Percentiles rank a stretch among this genome's conserved stretches.
phyloP scores from a whole-genome alignment of 1,140 invertebrate genomes.

The Drosophila sechellia region DNA sequence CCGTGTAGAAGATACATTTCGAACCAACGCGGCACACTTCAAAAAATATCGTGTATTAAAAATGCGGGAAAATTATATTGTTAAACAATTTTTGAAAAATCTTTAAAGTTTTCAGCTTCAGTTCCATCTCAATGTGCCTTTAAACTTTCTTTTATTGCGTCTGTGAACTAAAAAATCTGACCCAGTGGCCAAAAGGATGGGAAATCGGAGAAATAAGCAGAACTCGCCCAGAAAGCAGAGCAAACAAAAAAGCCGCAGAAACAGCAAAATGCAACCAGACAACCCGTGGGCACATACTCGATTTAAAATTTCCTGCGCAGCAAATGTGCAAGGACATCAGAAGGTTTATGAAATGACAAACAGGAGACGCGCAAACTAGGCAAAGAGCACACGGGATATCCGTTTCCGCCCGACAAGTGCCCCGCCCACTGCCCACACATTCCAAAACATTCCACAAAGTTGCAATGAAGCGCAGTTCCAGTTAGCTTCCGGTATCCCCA shows the following conservation, averaged over 20 bases:
- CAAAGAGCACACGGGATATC: conserved; percentile 77
- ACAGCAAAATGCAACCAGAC: conserved; percentile 9
- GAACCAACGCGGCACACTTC: conserved; percentile 6
- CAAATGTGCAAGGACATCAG: conserved; percentile 51
- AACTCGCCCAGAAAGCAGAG: conserved; percentile 32
- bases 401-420: conserved; percentile 75
- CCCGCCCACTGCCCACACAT: conserved; percentile 11
- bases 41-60: too few relatives aligned
- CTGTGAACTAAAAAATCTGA: conserved; percentile 47
- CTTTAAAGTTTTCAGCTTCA: background rate
- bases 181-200: conserved; percentile 29
- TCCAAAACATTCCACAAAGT: conserved; percentile 42
- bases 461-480: conserved; percentile 79
- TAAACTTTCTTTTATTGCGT: conserved; percentile 8
- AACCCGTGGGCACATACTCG: conserved; percentile 58
- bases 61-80: too few relatives aligned
- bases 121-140: background rate
- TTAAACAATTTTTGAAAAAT: too few relatives aligned
- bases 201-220: conserved; percentile 26
- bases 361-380: conserved; percentile 63
- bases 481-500: conserved; percentile 52
- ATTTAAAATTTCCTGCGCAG: conserved; percentile 75
- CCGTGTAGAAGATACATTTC: conserved; percentile 27
- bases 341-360: conserved; percentile 65
- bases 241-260: conserved; percentile 46